Evolutionary conservation across 1,140 invertebrate species (phyloP), one percentile per base, ranked within the genome.

Genomic region (Battus philenor): DNA sequence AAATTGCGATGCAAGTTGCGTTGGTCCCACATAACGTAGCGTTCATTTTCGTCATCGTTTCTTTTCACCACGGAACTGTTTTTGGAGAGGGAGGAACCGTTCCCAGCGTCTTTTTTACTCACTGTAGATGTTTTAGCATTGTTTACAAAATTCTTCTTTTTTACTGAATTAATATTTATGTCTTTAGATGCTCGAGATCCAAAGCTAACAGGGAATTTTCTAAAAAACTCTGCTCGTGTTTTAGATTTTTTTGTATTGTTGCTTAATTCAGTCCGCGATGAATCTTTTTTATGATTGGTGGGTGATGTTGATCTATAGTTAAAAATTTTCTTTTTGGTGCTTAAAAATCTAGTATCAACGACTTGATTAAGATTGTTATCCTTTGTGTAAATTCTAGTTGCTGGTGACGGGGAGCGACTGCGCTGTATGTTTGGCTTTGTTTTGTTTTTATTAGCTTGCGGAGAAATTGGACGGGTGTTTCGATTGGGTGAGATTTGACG

Each of bases 41-140:
- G 15, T 15, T 39, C 10, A 13, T 39, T 39, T 26, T 26, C 13
- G 22, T 8, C 10, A 33, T 31, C 62, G 48, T 77, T 66, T n/a
- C 78, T 55, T 27, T 60, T 61, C 6, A 81, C 50, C 36, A 54
- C 65, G 9, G 77, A 79, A 17, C 62, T 39, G n/a, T 41, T 47
- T 47, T 60, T 59, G 24, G 52, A n/a, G 2, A 18, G 44, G 9
- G 33, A 16, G 20, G 38, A 30, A 10, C 26, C 13, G 2, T 44
- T 52, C 12, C 46, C 26, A 27, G 27, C 12, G 10, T 46, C 38
- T 26, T 34, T 38, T 26, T 50, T 46, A 10, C 9, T 24, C 7
- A 41, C 12, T 2, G 8, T 5, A 15, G 16, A 1, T 27, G 24
- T 4, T 16, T 34, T 34, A 11, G 16, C 8, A 11, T 11, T 20